Evolutionary conservation across 2,797 vertebrate species (phyloP).

Genomic region (Oreochromis mossambicus): DNA sequence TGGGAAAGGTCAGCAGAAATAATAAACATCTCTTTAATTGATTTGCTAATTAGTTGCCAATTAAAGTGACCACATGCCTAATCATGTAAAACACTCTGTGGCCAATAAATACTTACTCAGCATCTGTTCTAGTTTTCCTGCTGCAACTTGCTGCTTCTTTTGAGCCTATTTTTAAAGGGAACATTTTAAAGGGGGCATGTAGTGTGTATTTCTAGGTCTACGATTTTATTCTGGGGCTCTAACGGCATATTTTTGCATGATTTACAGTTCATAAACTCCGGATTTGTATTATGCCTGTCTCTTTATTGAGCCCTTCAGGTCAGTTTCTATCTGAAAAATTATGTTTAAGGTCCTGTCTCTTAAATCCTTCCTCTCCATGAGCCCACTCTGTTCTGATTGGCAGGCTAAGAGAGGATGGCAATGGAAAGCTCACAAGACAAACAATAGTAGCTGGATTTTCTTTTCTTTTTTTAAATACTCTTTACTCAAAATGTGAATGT

Average conservation of each 20-base stretch:
- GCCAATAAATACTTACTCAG: background rate
- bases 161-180: background rate
- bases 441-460: background rate
- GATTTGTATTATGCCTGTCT: background rate
- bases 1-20: constrained; percentile 1
- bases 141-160: background rate
- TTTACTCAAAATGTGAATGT: background rate
- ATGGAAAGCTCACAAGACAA: background rate
- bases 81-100: background rate
- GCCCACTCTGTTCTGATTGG: background rate
- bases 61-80: background rate
- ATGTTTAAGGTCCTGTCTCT: background rate
- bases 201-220: background rate
- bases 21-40: background rate
- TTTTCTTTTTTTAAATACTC: background rate
- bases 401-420: background rate
- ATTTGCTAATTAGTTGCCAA: constrained; percentile 1
- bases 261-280: background rate
- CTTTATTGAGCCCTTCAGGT: background rate
- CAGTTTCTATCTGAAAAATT: background rate
- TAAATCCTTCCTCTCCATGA: background rate
- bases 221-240: background rate
- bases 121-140: background rate
- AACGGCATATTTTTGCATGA: background rate
- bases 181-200: background rate